Conservation (phyloP, 2,888 invertebrate genomes). For the Philereme transversata region DNA sequence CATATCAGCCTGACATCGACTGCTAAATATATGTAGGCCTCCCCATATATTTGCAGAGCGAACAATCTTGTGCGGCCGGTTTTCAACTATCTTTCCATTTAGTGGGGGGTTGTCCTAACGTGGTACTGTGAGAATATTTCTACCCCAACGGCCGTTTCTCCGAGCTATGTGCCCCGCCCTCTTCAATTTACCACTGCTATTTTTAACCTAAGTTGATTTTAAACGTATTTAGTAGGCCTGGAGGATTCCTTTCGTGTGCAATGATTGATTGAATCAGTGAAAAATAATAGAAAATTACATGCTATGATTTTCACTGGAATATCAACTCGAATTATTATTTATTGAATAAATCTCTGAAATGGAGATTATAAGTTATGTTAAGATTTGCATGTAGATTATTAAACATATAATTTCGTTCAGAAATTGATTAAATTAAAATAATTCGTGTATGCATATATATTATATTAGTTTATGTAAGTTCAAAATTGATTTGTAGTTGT, state of each 20-base stretch:
- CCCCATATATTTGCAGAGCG: too few relatives aligned
- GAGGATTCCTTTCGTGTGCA: neutral
- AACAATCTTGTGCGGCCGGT: too few relatives aligned
- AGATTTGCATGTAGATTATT: neutral
- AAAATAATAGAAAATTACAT: neutral
- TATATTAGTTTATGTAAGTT: conserved; percentile 5
- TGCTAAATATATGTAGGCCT: too few relatives aligned
- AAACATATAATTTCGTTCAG: neutral
- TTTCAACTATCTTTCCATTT: too few relatives aligned
- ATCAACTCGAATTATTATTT: conserved; percentile 7
- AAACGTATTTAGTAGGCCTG: neutral
- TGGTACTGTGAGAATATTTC: too few relatives aligned
- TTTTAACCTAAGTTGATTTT: neutral
- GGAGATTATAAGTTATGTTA: conserved; percentile 1
- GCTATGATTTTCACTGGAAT: neutral
- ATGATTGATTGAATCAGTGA: neutral
- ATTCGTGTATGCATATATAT: conserved; percentile 9
- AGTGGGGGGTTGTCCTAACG: too few relatives aligned
- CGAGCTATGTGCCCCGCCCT: too few relatives aligned
- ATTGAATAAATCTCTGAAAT: conserved; percentile 5
- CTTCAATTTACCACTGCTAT: too few relatives aligned
- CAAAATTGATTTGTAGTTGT: neutral
- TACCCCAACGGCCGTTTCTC: too few relatives aligned
- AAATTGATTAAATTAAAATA: conserved; percentile 1
- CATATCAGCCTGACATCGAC: too few relatives aligned